Percentiles rank a stretch among this genome's conserved stretches.
Evolutionary conservation across 2,888 invertebrate species (phyloP).

Genomic region (Platerodrilus igneus): DNA sequence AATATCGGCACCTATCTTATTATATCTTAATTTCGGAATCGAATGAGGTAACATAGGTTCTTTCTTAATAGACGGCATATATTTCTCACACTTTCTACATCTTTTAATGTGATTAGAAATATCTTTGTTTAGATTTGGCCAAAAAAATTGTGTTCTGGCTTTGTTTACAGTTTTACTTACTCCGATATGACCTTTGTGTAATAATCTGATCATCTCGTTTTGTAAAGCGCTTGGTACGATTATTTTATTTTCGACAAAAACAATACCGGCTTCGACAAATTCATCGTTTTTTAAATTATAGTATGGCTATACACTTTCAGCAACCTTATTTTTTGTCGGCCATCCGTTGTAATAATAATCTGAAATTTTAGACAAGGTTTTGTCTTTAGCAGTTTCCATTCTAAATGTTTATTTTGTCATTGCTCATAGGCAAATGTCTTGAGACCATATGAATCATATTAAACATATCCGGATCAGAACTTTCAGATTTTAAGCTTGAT

Average conservation of each 20-base stretch:
- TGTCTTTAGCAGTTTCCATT: conserved; percentile 16
- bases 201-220: too few relatives aligned
- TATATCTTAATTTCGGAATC: too few relatives aligned
- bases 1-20: conserved; percentile 26
- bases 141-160: conserved; percentile 10
- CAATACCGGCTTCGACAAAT: conserved; percentile 23
- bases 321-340: too few relatives aligned
- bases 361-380: not conserved
- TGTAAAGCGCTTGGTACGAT: conserved; percentile 17
- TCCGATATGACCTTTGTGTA: conserved; percentile 26
- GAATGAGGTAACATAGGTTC: conserved; percentile 27
- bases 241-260: conserved; percentile 24
- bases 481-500: too few relatives aligned
- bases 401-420: conserved; percentile 15
- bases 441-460: conserved; percentile 24
- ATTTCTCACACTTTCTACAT: conserved; percentile 27
- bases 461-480: conserved; percentile 23
- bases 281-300: conserved; percentile 12
- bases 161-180: conserved; percentile 1
- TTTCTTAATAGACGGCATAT: conserved; percentile 20
- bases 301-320: conserved; percentile 13
- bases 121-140: conserved; percentile 12
- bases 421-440: conserved; percentile 22
- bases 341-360: conserved; percentile 26
- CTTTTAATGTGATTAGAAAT: conserved; percentile 16